Percentiles rank a stretch among this genome's conserved stretches.
These are phyloP conservation scores for Marisa cornuarietis DNA, from an alignment of 1,140 invertebrate species.

Conservation along the genomic window DNA sequence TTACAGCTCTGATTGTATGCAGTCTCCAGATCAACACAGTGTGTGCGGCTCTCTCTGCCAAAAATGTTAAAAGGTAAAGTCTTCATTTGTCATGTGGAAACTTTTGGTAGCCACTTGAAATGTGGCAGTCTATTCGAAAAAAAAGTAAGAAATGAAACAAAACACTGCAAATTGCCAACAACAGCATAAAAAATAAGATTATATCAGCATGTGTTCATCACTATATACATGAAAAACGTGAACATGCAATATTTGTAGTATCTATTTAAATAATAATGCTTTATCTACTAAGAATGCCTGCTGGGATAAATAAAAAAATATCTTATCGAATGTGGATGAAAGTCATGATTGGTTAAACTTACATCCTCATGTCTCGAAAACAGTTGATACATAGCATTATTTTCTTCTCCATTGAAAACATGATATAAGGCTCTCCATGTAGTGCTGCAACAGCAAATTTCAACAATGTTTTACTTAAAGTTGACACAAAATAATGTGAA, in stretches of 20 bases:
- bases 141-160: neutral
- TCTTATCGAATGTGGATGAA: neutral
- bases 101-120: neutral
- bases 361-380: constrained; percentile 63
- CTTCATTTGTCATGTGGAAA: too few relatives aligned
- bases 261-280: neutral
- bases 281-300: too few relatives aligned
- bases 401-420: constrained; percentile 62
- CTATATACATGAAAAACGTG: neutral
- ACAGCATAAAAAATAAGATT: neutral
- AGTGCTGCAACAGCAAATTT: constrained; percentile 35
- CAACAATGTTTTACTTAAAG: too few relatives aligned
- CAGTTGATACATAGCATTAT: constrained; percentile 63
- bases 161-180: neutral
- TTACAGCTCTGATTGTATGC: constrained; percentile 60
- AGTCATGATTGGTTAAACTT: constrained; percentile 28
- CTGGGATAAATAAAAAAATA: too few relatives aligned
- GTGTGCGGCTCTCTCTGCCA: constrained; percentile 56
- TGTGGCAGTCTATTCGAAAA: too few relatives aligned
- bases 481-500: too few relatives aligned
- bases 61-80: neutral
- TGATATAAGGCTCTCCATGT: constrained; percentile 59
- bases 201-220: neutral
- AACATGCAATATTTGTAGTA: neutral
- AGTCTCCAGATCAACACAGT: constrained; percentile 60